Conservation (phyloP, 2,888 invertebrate genomes). For the Acleris laterana region DNA sequence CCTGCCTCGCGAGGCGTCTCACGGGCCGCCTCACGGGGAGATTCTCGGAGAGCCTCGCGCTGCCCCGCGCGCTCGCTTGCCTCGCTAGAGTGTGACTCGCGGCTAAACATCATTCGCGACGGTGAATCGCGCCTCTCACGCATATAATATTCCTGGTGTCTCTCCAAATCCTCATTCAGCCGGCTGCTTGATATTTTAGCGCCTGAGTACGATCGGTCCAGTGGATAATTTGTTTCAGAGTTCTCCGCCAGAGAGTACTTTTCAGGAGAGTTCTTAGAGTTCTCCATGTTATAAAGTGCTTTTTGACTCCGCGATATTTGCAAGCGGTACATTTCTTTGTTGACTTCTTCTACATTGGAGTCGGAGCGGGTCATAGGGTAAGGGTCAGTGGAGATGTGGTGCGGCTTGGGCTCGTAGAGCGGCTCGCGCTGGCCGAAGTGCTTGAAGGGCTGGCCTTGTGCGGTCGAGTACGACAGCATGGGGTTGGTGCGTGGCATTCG, state of each 20-base stretch:
- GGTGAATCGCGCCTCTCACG: conserved; percentile 71
- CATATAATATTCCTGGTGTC: conserved; percentile 72
- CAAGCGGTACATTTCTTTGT: conserved; percentile 81
- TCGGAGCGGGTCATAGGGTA: conserved; percentile 80
- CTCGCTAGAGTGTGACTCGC: conserved; percentile 72
- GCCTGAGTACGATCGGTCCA: conserved; percentile 76
- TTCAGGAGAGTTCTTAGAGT: conserved; percentile 70
- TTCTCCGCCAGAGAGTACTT: conserved; percentile 69
- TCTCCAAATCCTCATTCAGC: conserved; percentile 76
- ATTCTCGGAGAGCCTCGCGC: conserved; percentile 51
- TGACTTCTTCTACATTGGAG: conserved; percentile 81
- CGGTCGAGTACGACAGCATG: conserved; percentile 79
- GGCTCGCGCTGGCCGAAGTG: conserved; percentile 80
- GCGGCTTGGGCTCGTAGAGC: conserved; percentile 76
- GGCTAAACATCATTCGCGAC: conserved; percentile 59
- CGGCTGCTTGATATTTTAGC: conserved; percentile 77
- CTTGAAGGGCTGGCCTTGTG: conserved; percentile 67
- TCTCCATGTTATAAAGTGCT: conserved; percentile 78
- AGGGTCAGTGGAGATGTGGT: conserved; percentile 75
- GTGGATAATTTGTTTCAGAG: conserved; percentile 75
- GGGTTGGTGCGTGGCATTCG: conserved; percentile 86
- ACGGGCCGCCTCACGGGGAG: conserved; percentile 52
- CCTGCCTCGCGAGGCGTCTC: conserved; percentile 52
- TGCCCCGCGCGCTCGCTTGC: conserved; percentile 68
- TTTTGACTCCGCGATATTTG: conserved; percentile 81